Conservation (phyloP, 2,888 invertebrate genomes). For the Villa cingulata region DNA sequence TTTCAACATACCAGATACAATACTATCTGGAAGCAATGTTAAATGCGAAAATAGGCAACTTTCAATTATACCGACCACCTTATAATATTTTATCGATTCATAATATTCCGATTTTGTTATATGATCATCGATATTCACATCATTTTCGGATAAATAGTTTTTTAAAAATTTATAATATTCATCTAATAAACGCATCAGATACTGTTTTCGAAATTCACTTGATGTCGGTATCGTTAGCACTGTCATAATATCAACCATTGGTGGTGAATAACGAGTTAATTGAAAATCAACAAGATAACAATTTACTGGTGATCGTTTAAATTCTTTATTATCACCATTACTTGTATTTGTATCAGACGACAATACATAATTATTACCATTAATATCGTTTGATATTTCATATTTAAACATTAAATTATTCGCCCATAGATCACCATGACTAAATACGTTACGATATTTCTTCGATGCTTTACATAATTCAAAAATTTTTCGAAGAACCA, state of each 20-base stretch:
- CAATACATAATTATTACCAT: slow-evolving; percentile 19
- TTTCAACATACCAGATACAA: slow-evolving; percentile 36
- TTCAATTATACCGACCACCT: slow-evolving; percentile 42
- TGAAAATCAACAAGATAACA: slow-evolving; percentile 58
- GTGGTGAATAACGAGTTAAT: slow-evolving; percentile 49
- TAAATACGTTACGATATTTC: slow-evolving; percentile 32
- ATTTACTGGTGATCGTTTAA: slow-evolving; percentile 38
- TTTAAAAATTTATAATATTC: slow-evolving; percentile 43
- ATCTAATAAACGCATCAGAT: slow-evolving; percentile 39
- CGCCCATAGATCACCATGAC: slow-evolving; percentile 38
- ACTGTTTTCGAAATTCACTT: slow-evolving; percentile 31
- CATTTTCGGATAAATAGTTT: slow-evolving; percentile 32
- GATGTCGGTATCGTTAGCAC: slow-evolving; percentile 39
- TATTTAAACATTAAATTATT: slow-evolving; percentile 37
- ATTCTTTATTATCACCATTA: slow-evolving; percentile 11
- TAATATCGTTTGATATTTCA: too few relatives aligned
- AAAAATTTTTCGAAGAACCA: slow-evolving; percentile 24
- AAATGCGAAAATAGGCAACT: slow-evolving; percentile 41
- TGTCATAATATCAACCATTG: slow-evolving; percentile 46
- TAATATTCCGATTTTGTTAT: slow-evolving; percentile 37
- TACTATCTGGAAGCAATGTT: slow-evolving; percentile 41
- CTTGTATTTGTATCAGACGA: slow-evolving; percentile 5
- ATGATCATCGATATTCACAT: slow-evolving; percentile 34
- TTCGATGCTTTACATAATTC: slow-evolving; percentile 27
- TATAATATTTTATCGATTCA: slow-evolving; percentile 33